phyloP scores from a whole-genome alignment of 2,888 invertebrate species.

The Hyposoter didymator region DNA sequence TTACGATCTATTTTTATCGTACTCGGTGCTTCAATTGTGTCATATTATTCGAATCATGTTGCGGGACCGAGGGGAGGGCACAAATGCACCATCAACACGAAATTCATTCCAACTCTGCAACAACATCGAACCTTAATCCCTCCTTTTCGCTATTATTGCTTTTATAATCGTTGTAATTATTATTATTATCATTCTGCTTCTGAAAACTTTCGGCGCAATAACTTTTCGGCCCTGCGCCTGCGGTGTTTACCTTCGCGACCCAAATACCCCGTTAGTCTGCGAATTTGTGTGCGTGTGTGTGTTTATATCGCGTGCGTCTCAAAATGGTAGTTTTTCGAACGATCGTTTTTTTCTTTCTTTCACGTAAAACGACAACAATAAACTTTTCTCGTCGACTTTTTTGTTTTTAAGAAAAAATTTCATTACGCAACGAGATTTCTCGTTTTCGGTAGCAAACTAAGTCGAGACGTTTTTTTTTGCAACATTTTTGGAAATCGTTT shows the following conservation, averaged over 20 bases:
- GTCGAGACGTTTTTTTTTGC: neutral
- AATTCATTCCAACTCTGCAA: neutral
- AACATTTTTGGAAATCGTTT: neutral
- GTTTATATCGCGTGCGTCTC: slow-evolving; percentile 25
- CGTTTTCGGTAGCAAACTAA: slow-evolving; percentile 9
- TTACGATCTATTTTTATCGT: slow-evolving; percentile 58
- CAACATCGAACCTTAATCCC: neutral
- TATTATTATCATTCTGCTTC: neutral
- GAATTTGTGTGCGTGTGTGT: neutral
- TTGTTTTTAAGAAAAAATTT: neutral
- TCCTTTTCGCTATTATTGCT: neutral
- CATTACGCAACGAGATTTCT: neutral
- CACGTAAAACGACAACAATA: neutral
- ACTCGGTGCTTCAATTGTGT: slow-evolving; percentile 52
- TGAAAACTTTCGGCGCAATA: neutral
- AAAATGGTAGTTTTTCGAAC: slow-evolving; percentile 13
- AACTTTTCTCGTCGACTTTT: neutral
- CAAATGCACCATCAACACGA: slow-evolving; percentile 7
- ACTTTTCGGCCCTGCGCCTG: slow-evolving; percentile 38
- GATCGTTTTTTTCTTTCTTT: slow-evolving; percentile 41
- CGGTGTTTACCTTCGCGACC: slow-evolving; percentile 57
- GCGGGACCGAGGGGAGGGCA: neutral
- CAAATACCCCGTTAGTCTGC: slow-evolving; percentile 38
- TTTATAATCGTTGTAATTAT: neutral
- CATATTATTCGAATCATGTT: slow-evolving; percentile 24